A percentile compares a stretch with the other conserved stretches of the same genome.
Conservation (phyloP, 2,797 vertebrate genomes). For the Chelidonichthys spinosus region DNA sequence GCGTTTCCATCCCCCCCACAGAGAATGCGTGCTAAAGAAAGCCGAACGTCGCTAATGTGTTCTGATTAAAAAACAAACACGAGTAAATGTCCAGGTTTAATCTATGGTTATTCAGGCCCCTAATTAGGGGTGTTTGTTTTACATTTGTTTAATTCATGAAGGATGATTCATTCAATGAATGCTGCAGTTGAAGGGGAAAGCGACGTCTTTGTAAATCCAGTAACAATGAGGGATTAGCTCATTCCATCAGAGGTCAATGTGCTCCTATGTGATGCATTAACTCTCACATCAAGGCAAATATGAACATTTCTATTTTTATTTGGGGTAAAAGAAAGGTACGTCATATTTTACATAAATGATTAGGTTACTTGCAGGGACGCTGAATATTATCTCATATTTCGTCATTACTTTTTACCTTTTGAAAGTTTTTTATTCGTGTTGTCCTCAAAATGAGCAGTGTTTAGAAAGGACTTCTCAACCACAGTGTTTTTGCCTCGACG, state of each 20-base stretch:
- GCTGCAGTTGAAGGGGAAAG: slow-evolving; percentile 25
- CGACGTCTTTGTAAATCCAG: slow-evolving; percentile 20
- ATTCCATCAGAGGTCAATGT: slow-evolving; percentile 19
- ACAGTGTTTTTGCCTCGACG: not conserved
- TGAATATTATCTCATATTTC: too few species aligned
- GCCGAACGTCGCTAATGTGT: slow-evolving; percentile 57
- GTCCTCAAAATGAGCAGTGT: not conserved
- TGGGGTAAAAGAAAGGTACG: not conserved
- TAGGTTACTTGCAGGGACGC: not conserved
- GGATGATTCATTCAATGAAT: slow-evolving; percentile 46
- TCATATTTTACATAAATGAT: not conserved
- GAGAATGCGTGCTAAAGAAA: slow-evolving; percentile 53
- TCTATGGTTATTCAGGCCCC: slow-evolving; percentile 64
- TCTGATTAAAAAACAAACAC: slow-evolving; percentile 74
- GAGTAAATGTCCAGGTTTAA: slow-evolving; percentile 66
- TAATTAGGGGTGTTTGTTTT: slow-evolving; percentile 75
- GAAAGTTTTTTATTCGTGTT: too few species aligned
- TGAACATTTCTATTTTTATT: not conserved
- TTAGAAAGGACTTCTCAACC: not conserved
- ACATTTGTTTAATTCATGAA: slow-evolving; percentile 74
- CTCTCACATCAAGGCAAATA: slow-evolving; percentile 8
- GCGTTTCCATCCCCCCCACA: slow-evolving; percentile 11
- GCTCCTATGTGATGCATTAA: not conserved
- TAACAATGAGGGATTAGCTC: slow-evolving; percentile 25
- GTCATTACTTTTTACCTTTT: too few species aligned